These are phyloP conservation scores for Fringilla coelebs DNA, from an alignment of 2,797 vertebrate species.

Conservation along the genomic window DNA sequence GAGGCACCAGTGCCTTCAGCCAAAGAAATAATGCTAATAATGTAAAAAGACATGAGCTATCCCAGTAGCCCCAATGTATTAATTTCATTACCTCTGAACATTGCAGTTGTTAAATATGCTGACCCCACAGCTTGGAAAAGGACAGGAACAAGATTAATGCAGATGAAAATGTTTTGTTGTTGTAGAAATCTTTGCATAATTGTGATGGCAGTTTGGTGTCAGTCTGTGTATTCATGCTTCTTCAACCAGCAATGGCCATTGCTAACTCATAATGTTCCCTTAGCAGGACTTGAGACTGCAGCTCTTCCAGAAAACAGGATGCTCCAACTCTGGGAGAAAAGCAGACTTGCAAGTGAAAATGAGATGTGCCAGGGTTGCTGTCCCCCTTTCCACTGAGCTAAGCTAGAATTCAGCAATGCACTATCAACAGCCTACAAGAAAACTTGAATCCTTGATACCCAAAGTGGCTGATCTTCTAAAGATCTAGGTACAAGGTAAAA, in stretches of 20 bases:
- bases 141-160: background rate
- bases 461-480: background rate
- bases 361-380: background rate
- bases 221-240: background rate
- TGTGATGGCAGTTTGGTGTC: background rate
- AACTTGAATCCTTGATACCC: background rate
- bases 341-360: background rate
- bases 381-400: background rate
- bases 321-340: background rate
- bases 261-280: background rate
- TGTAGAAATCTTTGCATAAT: background rate
- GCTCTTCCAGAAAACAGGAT: background rate
- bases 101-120: background rate
- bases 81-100: background rate
- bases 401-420: background rate
- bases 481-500: background rate
- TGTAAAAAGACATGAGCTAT: background rate
- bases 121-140: background rate
- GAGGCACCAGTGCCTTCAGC: background rate
- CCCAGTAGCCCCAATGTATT: background rate
- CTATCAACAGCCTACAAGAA: background rate
- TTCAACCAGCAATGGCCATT: background rate
- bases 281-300: background rate
- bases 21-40: conserved; percentile 1
- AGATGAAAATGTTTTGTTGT: background rate